Evolutionary conservation across 2,888 invertebrate genomes (phyloP).

Genomic region (Drosophila ochracea): DNA sequence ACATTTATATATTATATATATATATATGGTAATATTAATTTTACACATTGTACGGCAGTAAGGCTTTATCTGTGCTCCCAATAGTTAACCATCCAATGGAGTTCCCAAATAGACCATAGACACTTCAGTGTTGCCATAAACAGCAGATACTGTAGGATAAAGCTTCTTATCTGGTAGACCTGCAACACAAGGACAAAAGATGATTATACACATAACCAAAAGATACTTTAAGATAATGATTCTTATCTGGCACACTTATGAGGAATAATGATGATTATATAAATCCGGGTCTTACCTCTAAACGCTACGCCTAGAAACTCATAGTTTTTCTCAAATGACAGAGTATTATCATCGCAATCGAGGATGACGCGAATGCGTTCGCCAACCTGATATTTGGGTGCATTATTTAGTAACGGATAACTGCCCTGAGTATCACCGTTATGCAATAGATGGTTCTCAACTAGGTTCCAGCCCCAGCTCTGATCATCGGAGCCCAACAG

Average conservation of each 20-base stretch:
- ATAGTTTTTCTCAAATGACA: constrained; percentile 98
- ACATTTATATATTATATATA: constrained; percentile 18
- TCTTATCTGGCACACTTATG: constrained; percentile 94
- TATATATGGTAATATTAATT: constrained; percentile 31
- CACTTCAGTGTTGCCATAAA: constrained; percentile 99
- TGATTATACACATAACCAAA: background rate
- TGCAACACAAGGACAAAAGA: constrained; percentile 80
- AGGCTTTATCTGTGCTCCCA: constrained; percentile 55
- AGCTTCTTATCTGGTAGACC: constrained; percentile 96
- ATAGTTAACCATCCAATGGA: constrained; percentile 95
- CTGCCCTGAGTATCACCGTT: constrained; percentile 98
- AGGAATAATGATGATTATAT: background rate
- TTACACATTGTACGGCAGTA: constrained; percentile 70
- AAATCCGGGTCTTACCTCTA: constrained; percentile 88
- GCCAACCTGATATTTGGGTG: constrained; percentile 99
- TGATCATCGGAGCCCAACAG: constrained; percentile 97
- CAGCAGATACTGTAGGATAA: constrained; percentile 98
- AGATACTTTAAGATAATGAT: constrained; percentile 97
- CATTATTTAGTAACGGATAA: constrained; percentile 97
- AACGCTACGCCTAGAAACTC: constrained; percentile 99
- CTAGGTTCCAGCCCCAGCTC: constrained; percentile 99
- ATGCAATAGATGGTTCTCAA: constrained; percentile 98
- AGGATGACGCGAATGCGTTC: constrained; percentile 98
- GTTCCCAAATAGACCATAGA: constrained; percentile 99
- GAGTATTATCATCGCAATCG: constrained; percentile 98